These are phyloP conservation scores for Perithous albicinctus DNA, from an alignment of 2,888 invertebrate genomes.

Conservation along the genomic window DNA sequence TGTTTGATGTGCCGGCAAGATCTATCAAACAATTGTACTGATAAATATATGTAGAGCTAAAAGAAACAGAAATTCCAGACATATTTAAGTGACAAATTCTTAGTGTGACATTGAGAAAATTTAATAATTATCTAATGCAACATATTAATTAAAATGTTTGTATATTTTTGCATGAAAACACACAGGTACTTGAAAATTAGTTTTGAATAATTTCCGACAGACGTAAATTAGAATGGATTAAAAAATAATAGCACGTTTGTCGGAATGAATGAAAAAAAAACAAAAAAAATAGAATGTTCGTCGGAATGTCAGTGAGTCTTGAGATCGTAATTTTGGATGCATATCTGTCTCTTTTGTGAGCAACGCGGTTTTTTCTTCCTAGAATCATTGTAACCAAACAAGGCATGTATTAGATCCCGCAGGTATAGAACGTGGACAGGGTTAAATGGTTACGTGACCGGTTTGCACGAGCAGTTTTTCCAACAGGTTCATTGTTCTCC, in stretches of 20 bases:
- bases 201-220: no score
- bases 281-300: not conserved
- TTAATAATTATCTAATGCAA: no score
- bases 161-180: no score
- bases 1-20: not conserved
- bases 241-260: no score
- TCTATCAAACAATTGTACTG: not conserved
- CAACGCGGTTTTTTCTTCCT: constrained; percentile 41
- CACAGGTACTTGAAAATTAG: no score
- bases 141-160: no score
- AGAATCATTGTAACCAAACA: constrained; percentile 78
- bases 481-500: constrained; percentile 73
- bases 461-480: constrained; percentile 73
- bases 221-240: no score
- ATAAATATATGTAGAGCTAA: no score
- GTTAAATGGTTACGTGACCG: constrained; percentile 80
- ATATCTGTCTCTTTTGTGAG: constrained; percentile 37
- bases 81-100: no score
- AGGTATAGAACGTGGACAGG: constrained; percentile 74
- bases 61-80: no score
- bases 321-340: constrained; percentile 39
- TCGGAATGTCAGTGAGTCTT: constrained; percentile 18
- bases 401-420: constrained; percentile 77
- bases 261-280: not conserved
- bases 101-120: no score